These are phyloP conservation scores for Clamator glandarius DNA, from an alignment of 2,797 vertebrate species.

Conservation along the genomic window DNA sequence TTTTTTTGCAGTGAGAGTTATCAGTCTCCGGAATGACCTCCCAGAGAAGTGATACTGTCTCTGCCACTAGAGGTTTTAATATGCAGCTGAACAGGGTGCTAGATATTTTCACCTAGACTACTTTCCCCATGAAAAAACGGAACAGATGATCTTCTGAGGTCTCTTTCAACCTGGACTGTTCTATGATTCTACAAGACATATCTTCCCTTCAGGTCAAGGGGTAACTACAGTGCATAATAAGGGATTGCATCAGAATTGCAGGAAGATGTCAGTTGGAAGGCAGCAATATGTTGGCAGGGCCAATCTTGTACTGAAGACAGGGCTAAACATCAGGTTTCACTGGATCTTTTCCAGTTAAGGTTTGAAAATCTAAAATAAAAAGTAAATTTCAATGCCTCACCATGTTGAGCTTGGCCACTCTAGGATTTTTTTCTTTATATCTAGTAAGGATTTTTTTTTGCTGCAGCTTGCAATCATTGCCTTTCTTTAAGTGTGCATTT, in stretches of 20 bases:
- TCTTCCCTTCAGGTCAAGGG: background rate
- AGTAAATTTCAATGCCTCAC: accelerated
- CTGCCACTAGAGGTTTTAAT: background rate
- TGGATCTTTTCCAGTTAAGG: background rate
- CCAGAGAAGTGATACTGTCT: background rate
- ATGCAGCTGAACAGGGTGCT: background rate
- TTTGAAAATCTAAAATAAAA: background rate
- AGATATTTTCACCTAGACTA: background rate
- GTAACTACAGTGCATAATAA: background rate
- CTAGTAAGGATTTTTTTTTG: too few relatives aligned
- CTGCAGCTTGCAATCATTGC: too few relatives aligned
- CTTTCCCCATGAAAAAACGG: background rate
- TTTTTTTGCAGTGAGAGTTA: background rate
- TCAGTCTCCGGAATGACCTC: background rate
- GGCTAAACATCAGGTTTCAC: background rate
- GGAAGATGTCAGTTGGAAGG: background rate
- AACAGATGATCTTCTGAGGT: too few relatives aligned
- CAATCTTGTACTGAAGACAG: background rate
- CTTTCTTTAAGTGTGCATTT: too few relatives aligned
- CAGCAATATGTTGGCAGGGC: background rate
- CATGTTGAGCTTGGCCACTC: background rate
- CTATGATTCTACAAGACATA: background rate
- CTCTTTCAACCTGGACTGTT: too few relatives aligned
- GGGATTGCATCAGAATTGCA: background rate
- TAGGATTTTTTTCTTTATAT: background rate